phyloP scores from a whole-genome alignment of 2,888 invertebrate species.

The Fragum whitleyi region DNA sequence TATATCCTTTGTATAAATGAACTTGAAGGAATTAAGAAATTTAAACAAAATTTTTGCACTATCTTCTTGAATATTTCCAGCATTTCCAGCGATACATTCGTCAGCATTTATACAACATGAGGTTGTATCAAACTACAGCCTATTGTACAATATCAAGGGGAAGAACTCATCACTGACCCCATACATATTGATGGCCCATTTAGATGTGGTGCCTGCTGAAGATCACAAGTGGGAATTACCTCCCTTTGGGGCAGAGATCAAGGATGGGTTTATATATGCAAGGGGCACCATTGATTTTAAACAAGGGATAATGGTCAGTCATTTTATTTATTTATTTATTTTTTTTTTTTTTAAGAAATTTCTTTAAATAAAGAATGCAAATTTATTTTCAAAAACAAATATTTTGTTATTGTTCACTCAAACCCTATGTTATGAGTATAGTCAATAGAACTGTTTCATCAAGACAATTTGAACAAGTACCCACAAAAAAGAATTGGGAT shows the following conservation, averaged over 20 bases:
- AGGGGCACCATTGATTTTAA: constrained; percentile 87
- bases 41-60: too few species aligned
- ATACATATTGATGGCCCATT: constrained; percentile 86
- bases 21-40: too few species aligned
- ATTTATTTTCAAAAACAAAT: too few species aligned
- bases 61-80: too few species aligned
- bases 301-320: constrained; percentile 86
- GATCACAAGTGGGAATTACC: constrained; percentile 80
- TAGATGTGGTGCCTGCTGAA: constrained; percentile 86
- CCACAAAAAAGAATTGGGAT: too few species aligned
- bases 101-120: constrained; percentile 77
- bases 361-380: too few species aligned
- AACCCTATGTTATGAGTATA: too few species aligned
- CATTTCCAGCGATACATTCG: constrained; percentile 75
- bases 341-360: background rate
- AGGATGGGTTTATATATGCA: constrained; percentile 86
- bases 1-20: too few species aligned
- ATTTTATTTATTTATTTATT: too few species aligned
- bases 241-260: constrained; percentile 86
- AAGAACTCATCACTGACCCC: constrained; percentile 83
- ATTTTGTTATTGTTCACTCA: too few species aligned
- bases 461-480: too few species aligned
- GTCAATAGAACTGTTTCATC: too few species aligned
- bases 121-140: constrained; percentile 84
- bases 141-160: constrained; percentile 85